Evolutionary conservation across 2,888 invertebrate species (phyloP).

Genomic region (Thereva nobilitata): DNA sequence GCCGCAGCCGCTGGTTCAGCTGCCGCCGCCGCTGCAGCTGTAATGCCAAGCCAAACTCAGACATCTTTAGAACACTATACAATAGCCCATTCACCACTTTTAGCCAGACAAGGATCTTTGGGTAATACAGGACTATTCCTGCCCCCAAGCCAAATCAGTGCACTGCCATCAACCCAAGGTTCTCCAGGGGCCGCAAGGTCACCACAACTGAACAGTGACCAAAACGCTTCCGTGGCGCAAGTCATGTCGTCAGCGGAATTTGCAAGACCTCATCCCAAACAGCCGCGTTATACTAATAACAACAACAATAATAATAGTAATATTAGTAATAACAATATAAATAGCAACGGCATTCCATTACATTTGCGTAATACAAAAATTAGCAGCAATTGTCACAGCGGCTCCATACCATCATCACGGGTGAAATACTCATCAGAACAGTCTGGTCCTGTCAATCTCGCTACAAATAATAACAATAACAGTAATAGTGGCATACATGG

Average conservation of each 20-base stretch:
- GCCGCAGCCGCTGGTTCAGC: conserved; percentile 46
- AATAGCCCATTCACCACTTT: conserved; percentile 27
- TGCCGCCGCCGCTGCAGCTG: conserved; percentile 46
- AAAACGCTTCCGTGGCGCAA: conserved; percentile 33
- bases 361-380: conserved; percentile 31
- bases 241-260: conserved; percentile 49
- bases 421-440: conserved; percentile 45
- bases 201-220: conserved; percentile 34
- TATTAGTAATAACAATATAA: conserved; percentile 40
- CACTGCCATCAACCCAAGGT: conserved; percentile 19
- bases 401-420: conserved; percentile 17
- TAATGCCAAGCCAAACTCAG: conserved; percentile 42
- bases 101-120: conserved; percentile 11
- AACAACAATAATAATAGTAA: conserved; percentile 40
- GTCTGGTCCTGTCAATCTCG: conserved; percentile 50
- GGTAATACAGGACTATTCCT: conserved; percentile 15
- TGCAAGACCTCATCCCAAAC: conserved; percentile 49
- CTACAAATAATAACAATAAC: conserved; percentile 44
- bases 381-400: conserved; percentile 26
- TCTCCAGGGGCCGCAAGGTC: conserved; percentile 29
- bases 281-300: conserved; percentile 44
- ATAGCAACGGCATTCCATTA: conserved; percentile 38
- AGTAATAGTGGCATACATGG: conserved; percentile 25
- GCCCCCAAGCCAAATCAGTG: conserved; percentile 25
- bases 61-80: conserved; percentile 30